Evolutionary conservation across 2,888 invertebrate genomes (phyloP), one percentile per base, ranked within the genome.

Genomic region (Torymus auratus): DNA sequence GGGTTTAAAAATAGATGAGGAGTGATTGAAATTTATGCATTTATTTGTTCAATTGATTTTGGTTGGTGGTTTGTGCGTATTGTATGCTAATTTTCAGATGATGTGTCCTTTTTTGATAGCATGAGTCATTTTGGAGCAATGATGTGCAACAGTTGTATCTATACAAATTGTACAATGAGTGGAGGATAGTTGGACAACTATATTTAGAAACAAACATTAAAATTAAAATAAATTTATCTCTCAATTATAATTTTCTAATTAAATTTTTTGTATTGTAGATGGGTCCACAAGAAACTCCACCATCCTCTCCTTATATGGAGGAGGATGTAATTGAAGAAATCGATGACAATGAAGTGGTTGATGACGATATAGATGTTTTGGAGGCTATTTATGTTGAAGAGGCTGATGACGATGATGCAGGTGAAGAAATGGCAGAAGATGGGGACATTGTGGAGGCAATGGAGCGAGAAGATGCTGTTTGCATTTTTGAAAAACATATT

Each of bases 401-500:
- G 52, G 77, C 82, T 52, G 83, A 83, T 3, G 89, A 89, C 23
- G 87, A 86, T 12, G 84, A 85, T 12, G 83, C 85, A 58, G 89
- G 87, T 68, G 80, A 82, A 72, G 41, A 80, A 70, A 74, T 80
- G 67, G 86, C 86, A 12, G 88, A 87, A 61, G 90, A 90, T 23
- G 91, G 91, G 61, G 85, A 87, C 75, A 84, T 90, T 78, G 86
- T 87, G 7, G 89, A 90, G 84, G 83, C 87, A 65, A 76, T 70
- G 1, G 86, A 84, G 79, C 86, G 86, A 69, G 96, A 95, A 88
- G 92, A 94, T 86, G 92, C 96, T 0, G 86, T 90, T 64, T 86
- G 93, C 53, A 93, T 94, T 41, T 96, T 96, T 86, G 91, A 87
- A 12, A 93, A 93, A 85, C 96, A 96, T 86, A 89, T 85, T 90